Conservation (phyloP, 2,888 invertebrate genomes). For the Chironomus riparius region DNA sequence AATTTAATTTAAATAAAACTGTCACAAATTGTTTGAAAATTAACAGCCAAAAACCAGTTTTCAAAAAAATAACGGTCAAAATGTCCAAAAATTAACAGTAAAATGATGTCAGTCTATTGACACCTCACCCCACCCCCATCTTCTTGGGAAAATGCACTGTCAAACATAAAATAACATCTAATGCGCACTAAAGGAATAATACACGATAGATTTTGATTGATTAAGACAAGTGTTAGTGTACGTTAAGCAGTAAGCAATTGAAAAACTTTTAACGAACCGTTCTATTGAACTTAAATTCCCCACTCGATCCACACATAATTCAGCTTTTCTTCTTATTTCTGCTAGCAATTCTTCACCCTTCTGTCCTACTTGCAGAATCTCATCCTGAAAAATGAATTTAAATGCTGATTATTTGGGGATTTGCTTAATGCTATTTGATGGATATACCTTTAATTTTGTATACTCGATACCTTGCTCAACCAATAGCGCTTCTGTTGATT, state of each 20-base stretch:
- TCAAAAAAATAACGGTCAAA: too few species aligned
- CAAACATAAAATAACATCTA: too few species aligned
- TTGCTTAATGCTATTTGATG: not conserved
- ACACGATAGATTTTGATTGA: not conserved
- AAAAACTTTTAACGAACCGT: slow-evolving; percentile 50
- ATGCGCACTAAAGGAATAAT: too few species aligned
- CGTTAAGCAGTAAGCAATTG: not conserved
- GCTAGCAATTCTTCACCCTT: slow-evolving; percentile 81
- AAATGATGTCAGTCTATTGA: too few species aligned
- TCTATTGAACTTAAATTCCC: slow-evolving; percentile 89
- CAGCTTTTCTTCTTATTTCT: slow-evolving; percentile 54
- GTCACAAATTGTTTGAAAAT: too few species aligned
- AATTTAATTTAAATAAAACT: too few species aligned
- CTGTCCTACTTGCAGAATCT: slow-evolving; percentile 74
- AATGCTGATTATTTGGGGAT: slow-evolving; percentile 26
- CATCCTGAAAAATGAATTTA: slow-evolving; percentile 50
- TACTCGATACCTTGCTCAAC: slow-evolving; percentile 70
- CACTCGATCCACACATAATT: slow-evolving; percentile 51
- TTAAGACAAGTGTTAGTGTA: not conserved
- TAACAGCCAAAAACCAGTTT: too few species aligned
- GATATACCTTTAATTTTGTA: slow-evolving; percentile 40
- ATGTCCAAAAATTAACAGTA: too few species aligned
- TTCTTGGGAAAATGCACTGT: too few species aligned
- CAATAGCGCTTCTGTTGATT: slow-evolving; percentile 78
- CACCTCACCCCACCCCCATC: too few species aligned